These are phyloP conservation scores for Sigmodon hispidus DNA, from an alignment of 2,113 vertebrate species.

Conservation along the genomic window DNA sequence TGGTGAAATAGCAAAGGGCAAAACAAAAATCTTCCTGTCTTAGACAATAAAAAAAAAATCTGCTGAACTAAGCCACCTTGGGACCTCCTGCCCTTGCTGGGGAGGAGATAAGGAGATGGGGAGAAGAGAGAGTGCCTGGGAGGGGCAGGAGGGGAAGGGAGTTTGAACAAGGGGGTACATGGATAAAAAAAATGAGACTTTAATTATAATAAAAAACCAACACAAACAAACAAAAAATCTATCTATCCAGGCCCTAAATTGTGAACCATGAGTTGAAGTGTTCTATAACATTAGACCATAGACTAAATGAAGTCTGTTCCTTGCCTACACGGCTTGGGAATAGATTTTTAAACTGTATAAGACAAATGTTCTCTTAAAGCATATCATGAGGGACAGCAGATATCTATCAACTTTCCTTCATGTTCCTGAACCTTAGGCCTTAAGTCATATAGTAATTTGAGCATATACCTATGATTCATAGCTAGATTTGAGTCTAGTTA, in stretches of 20 bases:
- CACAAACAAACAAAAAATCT: conserved; percentile 19
- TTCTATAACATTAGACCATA: not conserved
- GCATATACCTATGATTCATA: not conserved
- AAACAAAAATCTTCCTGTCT: conserved; percentile 22
- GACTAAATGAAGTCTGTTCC: not conserved
- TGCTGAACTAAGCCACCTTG: no score
- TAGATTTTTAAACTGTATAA: not conserved
- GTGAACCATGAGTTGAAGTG: not conserved
- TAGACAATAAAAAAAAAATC: conserved; percentile 14
- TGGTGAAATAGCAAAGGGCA: not conserved
- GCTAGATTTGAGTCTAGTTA: not conserved
- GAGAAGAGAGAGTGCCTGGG: no score
- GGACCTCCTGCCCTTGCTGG: no score
- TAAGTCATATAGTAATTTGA: not conserved
- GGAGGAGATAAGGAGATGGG: no score
- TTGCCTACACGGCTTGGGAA: not conserved
- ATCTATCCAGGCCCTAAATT: not conserved
- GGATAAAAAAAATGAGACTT: no score
- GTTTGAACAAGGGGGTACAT: no score
- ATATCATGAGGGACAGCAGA: conserved; percentile 1
- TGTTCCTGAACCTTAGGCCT: not conserved
- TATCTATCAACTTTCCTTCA: not conserved
- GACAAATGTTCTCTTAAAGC: not conserved
- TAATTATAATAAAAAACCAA: no score
- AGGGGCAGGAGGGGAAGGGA: no score